phyloP scores from a whole-genome alignment of 2,888 invertebrate species.

The Neoaliturus tenellus region DNA sequence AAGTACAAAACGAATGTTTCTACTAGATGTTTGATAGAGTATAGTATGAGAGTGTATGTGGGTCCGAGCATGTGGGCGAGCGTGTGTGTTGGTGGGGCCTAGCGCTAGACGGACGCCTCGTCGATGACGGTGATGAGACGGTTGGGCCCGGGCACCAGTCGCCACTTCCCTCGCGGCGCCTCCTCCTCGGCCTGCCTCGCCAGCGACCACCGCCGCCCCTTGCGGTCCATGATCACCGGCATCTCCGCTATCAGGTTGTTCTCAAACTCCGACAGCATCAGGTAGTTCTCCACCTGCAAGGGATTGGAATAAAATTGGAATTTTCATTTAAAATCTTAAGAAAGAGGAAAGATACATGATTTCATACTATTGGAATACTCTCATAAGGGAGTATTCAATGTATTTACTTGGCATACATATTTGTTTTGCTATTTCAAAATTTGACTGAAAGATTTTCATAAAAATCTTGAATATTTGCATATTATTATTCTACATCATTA shows the following conservation, averaged over 20 bases:
- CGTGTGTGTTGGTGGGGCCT: neutral
- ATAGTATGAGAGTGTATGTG: too few relatives aligned
- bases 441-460: too few relatives aligned
- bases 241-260: conserved; percentile 89
- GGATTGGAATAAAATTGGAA: too few relatives aligned
- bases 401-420: too few relatives aligned
- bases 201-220: conserved; percentile 83
- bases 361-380: too few relatives aligned
- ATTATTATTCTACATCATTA: too few relatives aligned
- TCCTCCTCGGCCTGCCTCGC: conserved; percentile 73
- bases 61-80: conserved; percentile 5
- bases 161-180: conserved; percentile 71
- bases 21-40: neutral
- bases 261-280: conserved; percentile 91
- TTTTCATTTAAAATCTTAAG: too few relatives aligned
- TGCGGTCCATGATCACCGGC: conserved; percentile 83
- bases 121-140: conserved; percentile 87
- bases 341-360: too few relatives aligned
- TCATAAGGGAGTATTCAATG: too few relatives aligned
- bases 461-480: too few relatives aligned
- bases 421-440: too few relatives aligned
- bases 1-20: neutral
- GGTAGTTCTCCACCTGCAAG: conserved; percentile 87
- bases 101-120: conserved; percentile 76
- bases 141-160: conserved; percentile 73